phyloP scores from a whole-genome alignment of 2,797 vertebrate species.

The Varecia variegata region DNA sequence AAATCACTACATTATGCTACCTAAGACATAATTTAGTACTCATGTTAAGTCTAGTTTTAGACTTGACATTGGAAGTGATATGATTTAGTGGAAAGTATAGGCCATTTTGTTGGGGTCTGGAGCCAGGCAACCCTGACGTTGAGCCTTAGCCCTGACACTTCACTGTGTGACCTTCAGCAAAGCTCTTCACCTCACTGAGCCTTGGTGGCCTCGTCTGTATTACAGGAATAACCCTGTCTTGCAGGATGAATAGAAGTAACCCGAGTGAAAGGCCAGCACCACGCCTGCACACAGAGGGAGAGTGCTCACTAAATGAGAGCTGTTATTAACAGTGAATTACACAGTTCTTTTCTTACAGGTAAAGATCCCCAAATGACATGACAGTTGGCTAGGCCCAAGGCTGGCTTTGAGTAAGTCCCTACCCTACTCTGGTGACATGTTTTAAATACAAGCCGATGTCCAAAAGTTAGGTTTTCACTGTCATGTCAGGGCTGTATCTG shows the following conservation, averaged over 20 bases:
- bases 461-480: background rate
- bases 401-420: background rate
- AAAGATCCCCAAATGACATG: background rate
- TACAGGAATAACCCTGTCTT: background rate
- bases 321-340: background rate
- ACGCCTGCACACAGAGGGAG: accelerated
- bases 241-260: background rate
- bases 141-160: background rate
- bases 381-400: background rate
- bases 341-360: too few species aligned
- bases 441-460: background rate
- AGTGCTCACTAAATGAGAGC: background rate
- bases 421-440: background rate
- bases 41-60: background rate
- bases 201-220: background rate
- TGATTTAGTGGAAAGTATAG: background rate
- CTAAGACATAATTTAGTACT: background rate
- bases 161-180: background rate
- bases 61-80: background rate
- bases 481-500: background rate
- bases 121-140: background rate
- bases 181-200: background rate
- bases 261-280: background rate
- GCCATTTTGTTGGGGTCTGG: background rate
- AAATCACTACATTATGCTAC: background rate